Evolutionary conservation across 2,888 invertebrate species (phyloP).

Genomic region (Syrista parreyssii): DNA sequence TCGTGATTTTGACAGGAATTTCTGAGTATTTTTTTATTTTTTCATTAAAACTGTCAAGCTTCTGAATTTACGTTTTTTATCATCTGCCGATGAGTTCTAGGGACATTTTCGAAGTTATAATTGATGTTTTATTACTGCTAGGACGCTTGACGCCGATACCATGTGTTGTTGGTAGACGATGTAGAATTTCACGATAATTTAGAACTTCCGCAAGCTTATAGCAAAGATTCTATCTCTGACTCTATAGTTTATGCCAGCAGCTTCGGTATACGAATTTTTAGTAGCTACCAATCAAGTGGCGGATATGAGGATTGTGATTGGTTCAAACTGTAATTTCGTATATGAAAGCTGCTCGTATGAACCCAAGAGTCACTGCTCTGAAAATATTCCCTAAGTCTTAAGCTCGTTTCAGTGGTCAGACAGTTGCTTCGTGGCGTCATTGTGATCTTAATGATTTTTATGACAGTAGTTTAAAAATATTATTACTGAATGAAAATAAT

Average conservation of each 20-base stretch:
- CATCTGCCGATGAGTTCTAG: not conserved
- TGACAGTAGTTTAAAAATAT: too few relatives aligned
- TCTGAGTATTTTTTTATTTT: not conserved
- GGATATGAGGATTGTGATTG: too few relatives aligned
- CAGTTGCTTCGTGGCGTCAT: too few relatives aligned
- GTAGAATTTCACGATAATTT: not conserved
- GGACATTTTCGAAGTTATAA: not conserved
- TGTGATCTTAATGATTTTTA: too few relatives aligned
- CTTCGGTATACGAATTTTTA: too few relatives aligned
- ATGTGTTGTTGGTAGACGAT: not conserved
- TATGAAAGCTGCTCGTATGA: too few relatives aligned
- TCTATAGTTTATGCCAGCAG: too few relatives aligned
- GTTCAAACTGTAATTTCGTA: too few relatives aligned
- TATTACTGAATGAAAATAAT: too few relatives aligned
- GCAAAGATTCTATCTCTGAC: not conserved
- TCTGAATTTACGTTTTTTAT: not conserved
- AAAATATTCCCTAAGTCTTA: not conserved
- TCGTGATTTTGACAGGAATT: not conserved
- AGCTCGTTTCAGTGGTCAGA: not conserved
- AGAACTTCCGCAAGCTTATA: not conserved
- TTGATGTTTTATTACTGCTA: not conserved
- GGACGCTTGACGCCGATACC: not conserved
- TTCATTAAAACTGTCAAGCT: not conserved
- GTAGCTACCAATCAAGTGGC: too few relatives aligned
- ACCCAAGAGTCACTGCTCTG: not conserved